A percentile compares a stretch with the other conserved stretches of the same genome.
Evolutionary conservation across 2,797 vertebrate genomes (phyloP).

Genomic region (Cygnus olor): DNA sequence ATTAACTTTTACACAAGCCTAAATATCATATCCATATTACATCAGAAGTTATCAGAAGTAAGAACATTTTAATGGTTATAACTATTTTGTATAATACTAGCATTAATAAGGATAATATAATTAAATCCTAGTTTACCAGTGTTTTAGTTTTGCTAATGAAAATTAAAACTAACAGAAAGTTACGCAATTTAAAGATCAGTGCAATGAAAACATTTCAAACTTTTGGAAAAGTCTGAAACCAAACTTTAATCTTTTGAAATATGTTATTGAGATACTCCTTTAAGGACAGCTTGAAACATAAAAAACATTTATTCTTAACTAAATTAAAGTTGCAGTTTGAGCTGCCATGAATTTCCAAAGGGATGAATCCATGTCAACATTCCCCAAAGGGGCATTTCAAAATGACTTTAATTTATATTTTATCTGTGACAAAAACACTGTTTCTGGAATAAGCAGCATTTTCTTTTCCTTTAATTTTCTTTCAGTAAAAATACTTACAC

Average conservation of each 20-base stretch:
- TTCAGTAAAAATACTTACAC: constrained; percentile 71
- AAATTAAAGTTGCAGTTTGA: constrained; percentile 47
- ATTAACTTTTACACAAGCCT: not conserved
- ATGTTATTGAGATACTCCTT: not conserved
- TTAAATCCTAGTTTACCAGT: not conserved
- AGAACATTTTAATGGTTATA: not conserved
- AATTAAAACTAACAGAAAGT: not conserved
- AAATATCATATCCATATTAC: constrained; percentile 9
- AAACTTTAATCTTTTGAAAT: not conserved
- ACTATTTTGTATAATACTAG: not conserved
- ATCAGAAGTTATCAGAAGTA: not conserved
- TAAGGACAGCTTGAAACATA: constrained; percentile 9
- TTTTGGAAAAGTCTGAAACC: not conserved
- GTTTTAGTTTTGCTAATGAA: not conserved
- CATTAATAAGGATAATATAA: not conserved
- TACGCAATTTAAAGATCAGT: not conserved
- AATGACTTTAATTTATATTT: constrained; percentile 61
- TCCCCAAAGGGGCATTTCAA: constrained; percentile 52
- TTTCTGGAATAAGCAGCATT: constrained; percentile 64
- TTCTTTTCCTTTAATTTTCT: constrained; percentile 63
- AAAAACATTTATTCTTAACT: constrained; percentile 31
- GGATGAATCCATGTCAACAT: constrained; percentile 46
- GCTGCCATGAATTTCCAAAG: constrained; percentile 13
- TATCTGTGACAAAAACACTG: constrained; percentile 62
- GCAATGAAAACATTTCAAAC: not conserved